These are phyloP conservation scores for Himalopsyche japonica DNA, from an alignment of 2,888 invertebrate species.

Conservation along the genomic window DNA sequence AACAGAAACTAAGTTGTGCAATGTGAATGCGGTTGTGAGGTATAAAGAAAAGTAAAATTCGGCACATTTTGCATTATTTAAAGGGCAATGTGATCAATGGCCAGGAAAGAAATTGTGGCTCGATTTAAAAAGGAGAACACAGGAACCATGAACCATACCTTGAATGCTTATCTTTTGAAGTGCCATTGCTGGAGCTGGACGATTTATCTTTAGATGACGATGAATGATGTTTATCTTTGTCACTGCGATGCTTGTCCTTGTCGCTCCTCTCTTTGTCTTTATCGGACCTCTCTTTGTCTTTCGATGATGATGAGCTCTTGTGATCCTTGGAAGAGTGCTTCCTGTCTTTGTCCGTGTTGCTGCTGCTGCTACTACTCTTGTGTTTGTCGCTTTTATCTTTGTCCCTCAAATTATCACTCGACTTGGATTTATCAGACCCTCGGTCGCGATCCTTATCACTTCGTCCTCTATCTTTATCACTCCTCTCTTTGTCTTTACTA, in stretches of 20 bases:
- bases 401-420: conserved; percentile 47
- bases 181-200: conserved; percentile 26
- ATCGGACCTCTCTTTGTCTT: conserved; percentile 56
- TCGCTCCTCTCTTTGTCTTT: conserved; percentile 58
- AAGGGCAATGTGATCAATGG: no score
- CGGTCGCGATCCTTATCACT: conserved; percentile 54
- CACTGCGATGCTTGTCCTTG: conserved; percentile 47
- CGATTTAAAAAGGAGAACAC: no score
- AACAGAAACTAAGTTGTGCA: not conserved
- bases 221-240: conserved; percentile 49
- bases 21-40: no score
- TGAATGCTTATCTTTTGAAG: conserved; percentile 13
- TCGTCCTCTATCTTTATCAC: conserved; percentile 53
- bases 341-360: conserved; percentile 47
- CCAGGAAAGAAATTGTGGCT: no score
- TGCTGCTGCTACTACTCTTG: conserved; percentile 48
- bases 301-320: conserved; percentile 48
- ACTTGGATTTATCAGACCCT: conserved; percentile 43
- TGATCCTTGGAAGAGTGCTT: conserved; percentile 45
- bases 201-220: conserved; percentile 19
- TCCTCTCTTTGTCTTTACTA: conserved; percentile 46
- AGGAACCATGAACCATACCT: conserved; percentile 7
- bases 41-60: no score
- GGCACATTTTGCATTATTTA: no score
- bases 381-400: conserved; percentile 46